These are phyloP conservation scores for Apis dorsata DNA, from an alignment of 1,140 invertebrate species.

Conservation along the genomic window DNA sequence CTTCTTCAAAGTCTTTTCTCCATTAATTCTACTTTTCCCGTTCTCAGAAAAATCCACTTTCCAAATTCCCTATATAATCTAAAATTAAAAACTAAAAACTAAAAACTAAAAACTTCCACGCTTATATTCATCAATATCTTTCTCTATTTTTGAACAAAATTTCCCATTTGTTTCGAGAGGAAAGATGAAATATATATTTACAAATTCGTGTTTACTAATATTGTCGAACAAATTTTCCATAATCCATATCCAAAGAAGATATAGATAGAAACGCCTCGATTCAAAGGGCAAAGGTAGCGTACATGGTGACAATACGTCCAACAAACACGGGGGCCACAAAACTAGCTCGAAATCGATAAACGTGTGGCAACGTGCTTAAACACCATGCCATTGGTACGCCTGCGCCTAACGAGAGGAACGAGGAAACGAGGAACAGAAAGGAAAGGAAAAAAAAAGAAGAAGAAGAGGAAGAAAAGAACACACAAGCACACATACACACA, in stretches of 20 bases:
- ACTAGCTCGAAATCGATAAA: constrained; percentile 56
- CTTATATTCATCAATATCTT: not conserved
- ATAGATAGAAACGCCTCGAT: not conserved
- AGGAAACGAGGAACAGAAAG: constrained; percentile 40
- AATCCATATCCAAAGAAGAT: not conserved
- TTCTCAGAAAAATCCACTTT: too few relatives aligned
- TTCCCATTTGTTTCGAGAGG: too few relatives aligned
- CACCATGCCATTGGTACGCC: constrained; percentile 50
- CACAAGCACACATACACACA: not conserved
- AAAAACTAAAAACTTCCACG: too few relatives aligned
- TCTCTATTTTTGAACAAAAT: too few relatives aligned
- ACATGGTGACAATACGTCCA: not conserved
- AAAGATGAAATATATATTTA: too few relatives aligned
- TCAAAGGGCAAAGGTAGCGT: constrained; percentile 34
- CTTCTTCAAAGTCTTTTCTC: too few relatives aligned
- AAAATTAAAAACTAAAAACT: too few relatives aligned
- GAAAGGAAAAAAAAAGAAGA: not conserved
- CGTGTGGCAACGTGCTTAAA: constrained; percentile 50
- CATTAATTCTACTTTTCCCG: too few relatives aligned
- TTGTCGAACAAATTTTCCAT: not conserved
- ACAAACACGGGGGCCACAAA: constrained; percentile 15
- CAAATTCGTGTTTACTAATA: too few relatives aligned
- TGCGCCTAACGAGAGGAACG: constrained; percentile 51
- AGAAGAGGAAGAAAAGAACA: not conserved
- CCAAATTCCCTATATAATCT: too few relatives aligned